Percentiles rank a stretch among this genome's conserved stretches.
Evolutionary conservation across 92 coral and sea anemone genomes (phyloP).

Genomic region (Phenganax marumi): DNA sequence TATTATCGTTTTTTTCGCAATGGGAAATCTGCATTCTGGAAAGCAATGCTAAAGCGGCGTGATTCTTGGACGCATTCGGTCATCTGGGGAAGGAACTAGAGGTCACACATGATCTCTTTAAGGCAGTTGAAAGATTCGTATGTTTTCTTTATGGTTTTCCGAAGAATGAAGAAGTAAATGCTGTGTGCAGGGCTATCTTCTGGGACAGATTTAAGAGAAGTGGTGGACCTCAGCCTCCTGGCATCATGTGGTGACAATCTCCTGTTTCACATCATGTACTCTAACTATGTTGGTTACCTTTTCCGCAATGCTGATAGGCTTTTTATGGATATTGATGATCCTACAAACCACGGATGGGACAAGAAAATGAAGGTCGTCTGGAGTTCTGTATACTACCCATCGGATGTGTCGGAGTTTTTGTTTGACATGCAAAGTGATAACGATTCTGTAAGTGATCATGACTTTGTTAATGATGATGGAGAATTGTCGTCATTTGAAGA

Average conservation of each 20-base stretch:
- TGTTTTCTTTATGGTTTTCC: slow-evolving; percentile 30
- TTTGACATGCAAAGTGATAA: not conserved
- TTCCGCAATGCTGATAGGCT: slow-evolving; percentile 8
- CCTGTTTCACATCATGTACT: not conserved
- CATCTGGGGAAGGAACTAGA: slow-evolving; percentile 11
- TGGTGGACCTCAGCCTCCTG: slow-evolving; percentile 19
- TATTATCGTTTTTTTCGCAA: slow-evolving; percentile 30
- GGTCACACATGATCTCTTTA: slow-evolving; percentile 8
- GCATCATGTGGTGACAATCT: not conserved
- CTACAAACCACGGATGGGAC: not conserved
- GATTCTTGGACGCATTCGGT: slow-evolving; percentile 17
- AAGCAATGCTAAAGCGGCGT: slow-evolving; percentile 16
- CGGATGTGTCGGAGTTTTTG: not conserved
- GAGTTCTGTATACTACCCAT: not conserved
- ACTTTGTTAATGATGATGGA: not conserved
- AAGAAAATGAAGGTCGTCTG: not conserved
- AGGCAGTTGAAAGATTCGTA: slow-evolving; percentile 20
- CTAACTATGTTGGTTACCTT: slow-evolving; percentile 18
- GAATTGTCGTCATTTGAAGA: not conserved
- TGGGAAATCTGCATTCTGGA: slow-evolving; percentile 35
- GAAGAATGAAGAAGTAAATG: slow-evolving; percentile 13
- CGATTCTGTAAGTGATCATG: not conserved
- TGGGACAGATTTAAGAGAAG: not conserved
- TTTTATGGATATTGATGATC: not conserved
- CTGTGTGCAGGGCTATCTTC: not conserved